These are phyloP conservation scores for Plectropomus leopardus DNA, from an alignment of 2,113 vertebrate genomes.

Conservation along the genomic window DNA sequence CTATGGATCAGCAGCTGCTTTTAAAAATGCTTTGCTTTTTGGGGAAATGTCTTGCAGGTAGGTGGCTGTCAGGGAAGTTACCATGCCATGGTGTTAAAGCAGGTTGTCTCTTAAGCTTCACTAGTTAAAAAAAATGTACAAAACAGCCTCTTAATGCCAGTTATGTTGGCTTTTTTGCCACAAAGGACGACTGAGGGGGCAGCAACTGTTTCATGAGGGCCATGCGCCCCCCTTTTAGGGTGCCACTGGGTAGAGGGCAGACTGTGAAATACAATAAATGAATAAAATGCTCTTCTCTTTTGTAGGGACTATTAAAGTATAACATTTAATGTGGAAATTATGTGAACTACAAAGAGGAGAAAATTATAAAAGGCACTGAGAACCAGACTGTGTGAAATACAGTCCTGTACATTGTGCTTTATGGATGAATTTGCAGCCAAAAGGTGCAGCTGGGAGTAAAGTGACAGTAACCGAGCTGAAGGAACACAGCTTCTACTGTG, in stretches of 20 bases:
- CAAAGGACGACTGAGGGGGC: too few relatives aligned
- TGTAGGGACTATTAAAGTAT: not conserved
- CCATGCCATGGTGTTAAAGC: too few relatives aligned
- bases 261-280: slow-evolving; percentile 24
- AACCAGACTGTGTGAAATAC: slow-evolving; percentile 42
- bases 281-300: slow-evolving; percentile 14
- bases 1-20: too few relatives aligned
- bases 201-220: too few relatives aligned
- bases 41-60: too few relatives aligned
- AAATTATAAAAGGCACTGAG: slow-evolving; percentile 18
- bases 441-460: slow-evolving; percentile 18
- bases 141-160: too few relatives aligned
- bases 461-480: slow-evolving; percentile 24
- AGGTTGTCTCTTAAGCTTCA: too few relatives aligned
- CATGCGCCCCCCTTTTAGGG: too few relatives aligned
- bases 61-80: too few relatives aligned
- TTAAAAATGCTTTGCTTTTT: too few relatives aligned
- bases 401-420: slow-evolving; percentile 21
- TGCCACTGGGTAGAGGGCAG: not conserved
- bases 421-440: slow-evolving; percentile 22
- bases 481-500: slow-evolving; percentile 48
- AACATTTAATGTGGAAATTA: slow-evolving; percentile 23
- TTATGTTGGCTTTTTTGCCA: too few relatives aligned
- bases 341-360: slow-evolving; percentile 20
- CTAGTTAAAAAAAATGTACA: too few relatives aligned